Evolutionary conservation across 2,113 vertebrate genomes (phyloP).

Genomic region (Ellobius talpinus): DNA sequence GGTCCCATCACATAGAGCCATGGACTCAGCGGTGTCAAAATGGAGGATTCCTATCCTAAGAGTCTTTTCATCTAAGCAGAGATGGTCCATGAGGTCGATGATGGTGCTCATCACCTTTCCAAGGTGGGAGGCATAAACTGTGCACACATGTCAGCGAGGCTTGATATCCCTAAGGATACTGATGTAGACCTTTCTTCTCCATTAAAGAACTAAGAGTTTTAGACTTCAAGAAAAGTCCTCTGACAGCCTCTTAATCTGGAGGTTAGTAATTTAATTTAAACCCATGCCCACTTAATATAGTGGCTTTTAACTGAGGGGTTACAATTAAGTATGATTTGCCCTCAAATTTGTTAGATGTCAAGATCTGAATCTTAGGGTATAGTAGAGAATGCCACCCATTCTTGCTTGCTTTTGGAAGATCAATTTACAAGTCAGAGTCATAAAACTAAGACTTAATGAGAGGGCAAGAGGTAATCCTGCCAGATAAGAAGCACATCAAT

Average conservation of each 20-base stretch:
- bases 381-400: neutral
- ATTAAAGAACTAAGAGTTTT: neutral
- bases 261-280: neutral
- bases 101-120: neutral
- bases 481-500: neutral
- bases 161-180: neutral
- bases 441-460: slow-evolving; percentile 14
- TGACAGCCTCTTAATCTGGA: neutral
- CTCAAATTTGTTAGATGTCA: neutral
- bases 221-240: slow-evolving; percentile 1
- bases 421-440: slow-evolving; percentile 12
- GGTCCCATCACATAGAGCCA: neutral
- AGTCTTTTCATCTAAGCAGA: neutral
- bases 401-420: slow-evolving; percentile 6
- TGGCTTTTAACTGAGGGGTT: neutral
- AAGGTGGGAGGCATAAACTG: neutral
- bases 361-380: neutral
- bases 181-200: neutral
- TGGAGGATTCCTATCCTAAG: neutral
- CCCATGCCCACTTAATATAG: neutral
- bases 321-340: slow-evolving; percentile 23
- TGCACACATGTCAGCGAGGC: neutral
- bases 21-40: neutral
- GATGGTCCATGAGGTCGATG: neutral
- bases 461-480: neutral